A percentile compares a stretch with the other conserved stretches of the same genome.
phyloP scores from a whole-genome alignment of 2,113 vertebrate genomes.

The Tyrannus savana region DNA sequence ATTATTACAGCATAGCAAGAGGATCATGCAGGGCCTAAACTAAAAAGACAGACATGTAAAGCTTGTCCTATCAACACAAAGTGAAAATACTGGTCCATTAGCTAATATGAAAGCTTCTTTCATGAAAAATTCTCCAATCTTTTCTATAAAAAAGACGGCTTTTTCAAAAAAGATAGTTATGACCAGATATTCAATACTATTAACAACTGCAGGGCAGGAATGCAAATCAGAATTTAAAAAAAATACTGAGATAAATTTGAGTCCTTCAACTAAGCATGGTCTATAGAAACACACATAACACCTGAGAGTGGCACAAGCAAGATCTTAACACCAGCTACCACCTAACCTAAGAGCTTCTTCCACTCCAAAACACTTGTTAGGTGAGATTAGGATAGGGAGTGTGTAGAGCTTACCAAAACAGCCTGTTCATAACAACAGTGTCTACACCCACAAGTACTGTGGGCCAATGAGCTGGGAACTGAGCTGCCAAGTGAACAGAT shows the following conservation, averaged over 20 bases:
- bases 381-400: not conserved
- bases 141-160: not conserved
- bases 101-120: not conserved
- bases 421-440: not conserved
- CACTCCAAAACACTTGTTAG: accelerated
- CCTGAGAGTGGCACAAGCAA: not conserved
- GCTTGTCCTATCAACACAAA: not conserved
- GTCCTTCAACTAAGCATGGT: not conserved
- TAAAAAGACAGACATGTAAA: not conserved
- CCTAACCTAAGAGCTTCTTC: no score
- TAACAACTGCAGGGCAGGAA: not conserved
- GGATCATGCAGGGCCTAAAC: not conserved
- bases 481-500: not conserved
- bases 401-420: not conserved
- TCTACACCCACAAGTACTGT: accelerated
- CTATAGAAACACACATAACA: not conserved
- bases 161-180: not conserved
- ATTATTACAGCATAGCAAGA: not conserved
- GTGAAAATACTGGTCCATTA: not conserved
- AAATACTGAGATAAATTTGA: not conserved
- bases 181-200: not conserved
- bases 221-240: not conserved
- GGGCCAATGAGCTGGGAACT: not conserved
- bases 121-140: not conserved
- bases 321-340: not conserved